Evolutionary conservation across 2,888 invertebrate genomes (phyloP).

Genomic region (Agrotis puta): DNA sequence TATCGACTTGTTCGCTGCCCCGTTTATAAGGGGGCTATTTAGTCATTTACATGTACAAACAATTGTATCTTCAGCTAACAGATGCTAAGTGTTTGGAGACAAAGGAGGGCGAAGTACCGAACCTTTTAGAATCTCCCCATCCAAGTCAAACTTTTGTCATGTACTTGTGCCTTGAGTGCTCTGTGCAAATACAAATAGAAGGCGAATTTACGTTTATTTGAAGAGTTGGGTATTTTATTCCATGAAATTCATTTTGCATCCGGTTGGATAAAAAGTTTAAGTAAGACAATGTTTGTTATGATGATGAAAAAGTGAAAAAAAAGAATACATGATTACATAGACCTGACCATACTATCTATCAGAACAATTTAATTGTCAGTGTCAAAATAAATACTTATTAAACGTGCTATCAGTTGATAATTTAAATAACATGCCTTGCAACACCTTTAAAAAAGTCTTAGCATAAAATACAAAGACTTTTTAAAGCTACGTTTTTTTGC

Average conservation of each 20-base stretch:
- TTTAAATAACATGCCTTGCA: neutral
- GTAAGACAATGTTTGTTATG: neutral
- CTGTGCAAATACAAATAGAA: conserved; percentile 30
- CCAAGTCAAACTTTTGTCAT: conserved; percentile 43
- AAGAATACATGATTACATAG: neutral
- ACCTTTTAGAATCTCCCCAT: conserved; percentile 44
- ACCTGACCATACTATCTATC: neutral
- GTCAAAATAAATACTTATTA: neutral
- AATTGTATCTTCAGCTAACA: conserved; percentile 52
- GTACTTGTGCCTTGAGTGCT: conserved; percentile 24
- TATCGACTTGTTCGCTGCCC: conserved; percentile 83
- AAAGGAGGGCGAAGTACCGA: conserved; percentile 47
- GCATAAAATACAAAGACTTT: conserved; percentile 24
- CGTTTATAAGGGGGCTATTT: conserved; percentile 79
- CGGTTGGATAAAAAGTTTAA: neutral
- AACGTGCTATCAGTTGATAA: conserved; percentile 8
- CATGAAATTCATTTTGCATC: conserved; percentile 4
- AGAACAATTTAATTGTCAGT: neutral
- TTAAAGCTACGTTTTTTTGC: conserved; percentile 44
- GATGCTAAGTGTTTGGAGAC: conserved; percentile 49
- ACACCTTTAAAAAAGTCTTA: conserved; percentile 11
- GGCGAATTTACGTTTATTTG: conserved; percentile 18
- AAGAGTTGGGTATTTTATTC: conserved; percentile 2
- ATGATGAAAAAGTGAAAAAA: neutral
- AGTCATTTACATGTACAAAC: conserved; percentile 74